Evolutionary conservation across 2,888 invertebrate species (phyloP).

Genomic region (Ophion costatus): DNA sequence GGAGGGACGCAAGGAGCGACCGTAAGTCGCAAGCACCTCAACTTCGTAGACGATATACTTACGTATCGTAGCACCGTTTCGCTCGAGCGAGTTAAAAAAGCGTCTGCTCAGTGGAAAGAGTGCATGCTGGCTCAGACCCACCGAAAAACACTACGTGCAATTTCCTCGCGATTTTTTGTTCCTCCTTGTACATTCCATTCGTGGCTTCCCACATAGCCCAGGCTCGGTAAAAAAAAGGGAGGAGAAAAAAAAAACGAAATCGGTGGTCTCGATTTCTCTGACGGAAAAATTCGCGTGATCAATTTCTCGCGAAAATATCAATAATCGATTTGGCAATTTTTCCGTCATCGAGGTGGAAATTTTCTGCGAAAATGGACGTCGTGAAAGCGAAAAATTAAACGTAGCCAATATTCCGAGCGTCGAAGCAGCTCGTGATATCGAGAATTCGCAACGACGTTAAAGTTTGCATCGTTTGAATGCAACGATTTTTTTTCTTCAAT

Average conservation of each 20-base stretch:
- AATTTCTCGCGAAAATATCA: conserved; percentile 5
- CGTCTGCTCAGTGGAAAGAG: conserved; percentile 19
- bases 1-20: conserved; percentile 27
- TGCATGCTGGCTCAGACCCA: conserved; percentile 36
- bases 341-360: neutral
- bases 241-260: neutral
- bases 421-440: too few relatives aligned
- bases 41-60: conserved; percentile 16
- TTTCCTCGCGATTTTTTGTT: conserved; percentile 24
- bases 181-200: conserved; percentile 54
- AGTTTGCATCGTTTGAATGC: neutral
- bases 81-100: conserved; percentile 35
- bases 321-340: neutral
- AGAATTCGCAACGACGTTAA: neutral
- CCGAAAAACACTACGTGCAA: conserved; percentile 37
- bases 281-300: conserved; percentile 4
- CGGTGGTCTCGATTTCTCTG: neutral
- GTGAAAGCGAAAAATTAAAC: neutral
- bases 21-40: conserved; percentile 15
- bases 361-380: neutral
- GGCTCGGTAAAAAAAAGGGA: neutral
- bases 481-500: neutral
- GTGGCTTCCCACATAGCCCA: conserved; percentile 37
- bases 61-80: conserved; percentile 15
- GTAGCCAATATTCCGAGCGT: too few relatives aligned